Evolutionary conservation across 2,797 vertebrate species (phyloP), one percentile per base, ranked within the genome.

Genomic region (Acestrorhynchus altus): DNA sequence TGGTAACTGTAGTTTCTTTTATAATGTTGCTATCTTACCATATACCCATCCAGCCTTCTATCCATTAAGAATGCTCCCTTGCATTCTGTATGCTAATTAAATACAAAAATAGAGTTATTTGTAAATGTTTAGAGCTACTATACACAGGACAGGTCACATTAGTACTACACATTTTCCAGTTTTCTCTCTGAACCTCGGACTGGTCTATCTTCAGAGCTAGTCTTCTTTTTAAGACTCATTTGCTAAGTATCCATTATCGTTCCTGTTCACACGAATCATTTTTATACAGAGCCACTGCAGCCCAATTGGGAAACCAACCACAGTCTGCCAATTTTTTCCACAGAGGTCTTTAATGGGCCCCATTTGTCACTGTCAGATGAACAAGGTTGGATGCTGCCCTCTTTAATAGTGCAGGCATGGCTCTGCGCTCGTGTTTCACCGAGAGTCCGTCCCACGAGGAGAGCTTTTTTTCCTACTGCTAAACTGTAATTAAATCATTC

Each of bases 361-460:
- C 68, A 79, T 86, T 83, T 87, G 72, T 87, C 85, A 84, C 74
- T 85, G 86, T 87, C 82, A 83, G 81, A 70, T 42, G 79, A 78
- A 71, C 77, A 70, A 83, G 83, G 75, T 83, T 77, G 77, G 77
- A 83, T 40, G 51, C 72, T 81, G 79, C 76, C 72, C 79, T 40
- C 76, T 80, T 77, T 85, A 84, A 86, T 82, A 66, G 82, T 84
- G 66, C 26, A n/a, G 57, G 64, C 74, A 67, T 83, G 68, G 78
- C 65, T 64, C 44, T 67, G 67, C 67, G 82, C 77, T 85, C 84
- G 47, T 77, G 60, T 82, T 83, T 83, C 72, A 76, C 60, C 46
- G 72, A 85, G 81, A 73, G 65, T 65, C 63, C 28, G 61, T 86
- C 87, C 87, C 83, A 70, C 4, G 76, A 87, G 78, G 46, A 81